Percentiles rank a stretch among this genome's conserved stretches.
Conservation (phyloP, 2,113 vertebrate species). For the Pseudois nayaur region DNA sequence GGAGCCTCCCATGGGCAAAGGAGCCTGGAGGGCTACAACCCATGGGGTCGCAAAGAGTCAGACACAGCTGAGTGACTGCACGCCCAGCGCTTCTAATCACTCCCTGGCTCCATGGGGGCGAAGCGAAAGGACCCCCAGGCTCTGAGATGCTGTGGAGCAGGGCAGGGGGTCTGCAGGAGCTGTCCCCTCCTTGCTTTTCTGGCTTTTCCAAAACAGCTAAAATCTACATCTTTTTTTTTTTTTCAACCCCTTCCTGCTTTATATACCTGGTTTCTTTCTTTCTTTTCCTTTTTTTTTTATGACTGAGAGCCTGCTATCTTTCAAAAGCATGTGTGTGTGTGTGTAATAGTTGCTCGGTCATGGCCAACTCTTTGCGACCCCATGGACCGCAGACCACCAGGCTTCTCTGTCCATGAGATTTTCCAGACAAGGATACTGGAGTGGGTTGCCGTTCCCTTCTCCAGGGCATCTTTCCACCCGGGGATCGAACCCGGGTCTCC, state of each 20-base stretch:
- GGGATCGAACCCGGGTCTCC: neutral
- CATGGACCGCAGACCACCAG: neutral
- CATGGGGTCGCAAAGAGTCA: neutral
- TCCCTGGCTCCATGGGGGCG: rapidly evolving
- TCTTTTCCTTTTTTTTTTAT: neutral
- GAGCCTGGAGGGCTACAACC: neutral
- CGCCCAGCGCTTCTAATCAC: neutral
- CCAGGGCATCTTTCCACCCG: neutral
- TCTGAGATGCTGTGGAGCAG: neutral
- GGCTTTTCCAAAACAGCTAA: neutral
- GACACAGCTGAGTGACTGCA: neutral
- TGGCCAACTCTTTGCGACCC: neutral
- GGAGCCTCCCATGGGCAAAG: neutral
- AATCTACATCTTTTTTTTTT: neutral
- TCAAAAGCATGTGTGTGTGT: neutral
- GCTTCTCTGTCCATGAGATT: neutral
- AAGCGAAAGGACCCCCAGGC: neutral
- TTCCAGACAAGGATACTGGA: neutral
- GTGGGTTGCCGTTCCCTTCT: neutral
- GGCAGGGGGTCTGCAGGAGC: neutral
- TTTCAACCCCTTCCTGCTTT: neutral
- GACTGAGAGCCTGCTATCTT: neutral
- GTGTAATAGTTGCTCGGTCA: neutral
- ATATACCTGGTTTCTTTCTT: neutral
- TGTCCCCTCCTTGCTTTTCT: neutral